Base-by-base conservation (phyloP, 2,888 invertebrate genomes). In the Automeris io region DNA sequence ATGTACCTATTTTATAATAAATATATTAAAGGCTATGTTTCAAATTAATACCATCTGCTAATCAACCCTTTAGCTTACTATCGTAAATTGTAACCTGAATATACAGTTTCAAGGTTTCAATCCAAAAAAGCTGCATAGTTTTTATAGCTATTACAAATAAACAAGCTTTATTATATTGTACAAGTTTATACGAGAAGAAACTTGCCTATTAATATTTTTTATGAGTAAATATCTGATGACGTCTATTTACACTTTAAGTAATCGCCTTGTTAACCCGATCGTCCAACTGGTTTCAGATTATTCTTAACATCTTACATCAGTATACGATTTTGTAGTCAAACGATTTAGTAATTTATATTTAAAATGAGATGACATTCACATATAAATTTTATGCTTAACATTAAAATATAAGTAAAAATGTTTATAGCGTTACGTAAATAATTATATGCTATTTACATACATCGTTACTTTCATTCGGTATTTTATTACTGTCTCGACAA, bases 241-340 rank as follows among this genome's bases (percentile, higher is more conserved):
- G 50, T 39, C 35, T 45, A 16, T 43, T n/a, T n/a, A 34, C 26
- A 46, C 43, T 53, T 48, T 60, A 59, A 63, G 57, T 60, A 67
- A 72, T 65, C 57, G 58, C 62, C 61, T 66, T 58, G 63, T 66
- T 70, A 62, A 63, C 61, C 46, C 47, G 61, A 61, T 59, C 44
- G 49, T 51, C 49, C 46, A 44, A 70, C 70, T 52, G 61, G 62
- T 65, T 64, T 58, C 35, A 49, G 61, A 59, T 61, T 55, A 57
- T 65, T 61, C 52, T 54, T 51, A 54, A 55, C 49, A 42, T 42
- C 52, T 56, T 57, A 36, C 51, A 49, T 55, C 50, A 58, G 43
- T 57, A 46, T 54, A 57, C 49, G 45, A 46, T 57, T 51, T 47
- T 56, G 46, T 46, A 42, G 42, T 46, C 46, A 51, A 53, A 62